These are phyloP conservation scores for Metalampra italica DNA, from an alignment of 2,888 invertebrate species.

Conservation along the genomic window DNA sequence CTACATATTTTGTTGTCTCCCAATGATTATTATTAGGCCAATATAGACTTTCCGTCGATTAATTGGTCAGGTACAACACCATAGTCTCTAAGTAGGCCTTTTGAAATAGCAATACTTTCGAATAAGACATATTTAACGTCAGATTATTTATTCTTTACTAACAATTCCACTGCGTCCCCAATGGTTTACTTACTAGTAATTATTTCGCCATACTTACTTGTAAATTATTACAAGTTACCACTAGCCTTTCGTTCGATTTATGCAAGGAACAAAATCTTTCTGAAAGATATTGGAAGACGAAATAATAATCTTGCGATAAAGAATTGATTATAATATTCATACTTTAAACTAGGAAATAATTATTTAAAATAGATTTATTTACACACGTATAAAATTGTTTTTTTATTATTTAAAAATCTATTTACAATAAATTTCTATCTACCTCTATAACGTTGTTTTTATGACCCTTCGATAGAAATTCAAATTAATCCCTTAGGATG, in stretches of 20 bases:
- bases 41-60: too few species aligned
- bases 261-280: conserved; percentile 1
- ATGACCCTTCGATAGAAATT: conserved; percentile 36
- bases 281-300: conserved; percentile 53
- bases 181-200: neutral
- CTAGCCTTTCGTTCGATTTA: conserved; percentile 9
- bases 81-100: neutral
- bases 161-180: neutral
- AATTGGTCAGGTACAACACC: conserved; percentile 1
- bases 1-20: too few species aligned
- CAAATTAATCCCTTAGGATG: conserved; percentile 1
- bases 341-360: conserved; percentile 27
- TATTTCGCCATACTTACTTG: neutral
- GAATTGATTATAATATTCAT: conserved; percentile 23
- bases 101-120: too few species aligned
- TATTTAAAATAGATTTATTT: conserved; percentile 37
- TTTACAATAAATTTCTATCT: conserved; percentile 60
- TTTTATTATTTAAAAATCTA: conserved; percentile 47
- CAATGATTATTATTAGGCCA: neutral
- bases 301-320: conserved; percentile 36
- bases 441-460: conserved; percentile 49
- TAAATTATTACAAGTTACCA: conserved; percentile 1
- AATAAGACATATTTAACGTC: too few species aligned
- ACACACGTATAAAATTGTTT: conserved; percentile 62
- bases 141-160: too few species aligned